Conservation (phyloP, 2,797 vertebrate genomes). For the Micropoecilia bifurca region DNA sequence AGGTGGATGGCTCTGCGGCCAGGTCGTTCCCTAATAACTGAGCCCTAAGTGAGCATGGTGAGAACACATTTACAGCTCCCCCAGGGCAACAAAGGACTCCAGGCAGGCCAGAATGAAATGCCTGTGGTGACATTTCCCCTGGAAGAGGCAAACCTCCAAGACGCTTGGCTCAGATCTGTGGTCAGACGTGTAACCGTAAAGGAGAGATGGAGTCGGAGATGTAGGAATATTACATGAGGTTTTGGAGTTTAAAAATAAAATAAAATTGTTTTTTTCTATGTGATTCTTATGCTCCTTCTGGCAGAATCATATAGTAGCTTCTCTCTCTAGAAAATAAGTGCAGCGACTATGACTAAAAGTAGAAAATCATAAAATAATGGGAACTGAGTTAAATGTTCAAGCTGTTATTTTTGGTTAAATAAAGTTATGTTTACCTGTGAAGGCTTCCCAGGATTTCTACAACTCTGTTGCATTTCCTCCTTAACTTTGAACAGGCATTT, state of each 20-base stretch:
- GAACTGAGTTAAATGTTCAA: not conserved
- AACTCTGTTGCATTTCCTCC: not conserved
- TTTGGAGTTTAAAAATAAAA: not conserved
- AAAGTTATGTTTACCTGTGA: not conserved
- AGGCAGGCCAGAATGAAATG: conserved; percentile 59
- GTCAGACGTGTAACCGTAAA: conserved; percentile 48
- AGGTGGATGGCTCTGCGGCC: conserved; percentile 74
- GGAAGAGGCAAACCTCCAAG: conserved; percentile 63
- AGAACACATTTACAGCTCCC: conserved; percentile 84
- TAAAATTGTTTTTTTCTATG: not conserved
- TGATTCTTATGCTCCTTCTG: not conserved
- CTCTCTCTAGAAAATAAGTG: not conserved
- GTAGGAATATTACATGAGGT: not conserved
- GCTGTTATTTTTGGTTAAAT: not conserved
- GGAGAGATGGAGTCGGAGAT: conserved; percentile 33
- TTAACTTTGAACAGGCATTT: not conserved
- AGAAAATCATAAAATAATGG: not conserved
- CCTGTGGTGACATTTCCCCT: conserved; percentile 82
- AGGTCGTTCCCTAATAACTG: conserved; percentile 63
- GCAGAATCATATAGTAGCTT: not conserved
- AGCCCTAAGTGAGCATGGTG: conserved; percentile 63
- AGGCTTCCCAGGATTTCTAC: conserved; percentile 1
- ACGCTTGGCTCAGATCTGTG: conserved; percentile 44
- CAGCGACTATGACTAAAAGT: not conserved
- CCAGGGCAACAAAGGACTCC: conserved; percentile 64